phyloP scores from a whole-genome alignment of 1,140 invertebrate species.

The Agraylea sexmaculata region DNA sequence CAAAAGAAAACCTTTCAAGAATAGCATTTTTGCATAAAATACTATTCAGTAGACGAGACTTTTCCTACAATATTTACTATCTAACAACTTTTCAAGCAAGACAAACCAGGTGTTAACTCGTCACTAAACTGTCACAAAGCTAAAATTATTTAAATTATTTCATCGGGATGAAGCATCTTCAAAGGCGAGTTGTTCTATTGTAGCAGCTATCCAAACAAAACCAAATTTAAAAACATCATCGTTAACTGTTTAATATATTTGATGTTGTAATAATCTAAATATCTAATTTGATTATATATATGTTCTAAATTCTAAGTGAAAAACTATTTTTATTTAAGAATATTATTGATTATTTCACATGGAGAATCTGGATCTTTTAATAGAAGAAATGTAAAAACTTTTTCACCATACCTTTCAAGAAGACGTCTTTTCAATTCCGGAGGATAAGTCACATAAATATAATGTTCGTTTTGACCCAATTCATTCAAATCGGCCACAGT shows the following conservation, averaged over 20 bases:
- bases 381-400: constrained; percentile 26
- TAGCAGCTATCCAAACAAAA: constrained; percentile 51
- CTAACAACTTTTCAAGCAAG: no score
- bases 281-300: background rate
- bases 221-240: no score
- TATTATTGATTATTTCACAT: constrained; percentile 9
- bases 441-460: constrained; percentile 76
- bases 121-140: no score
- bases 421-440: constrained; percentile 68
- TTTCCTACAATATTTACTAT: no score
- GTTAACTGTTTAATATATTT: no score
- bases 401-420: constrained; percentile 56
- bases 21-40: no score
- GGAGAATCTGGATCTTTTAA: constrained; percentile 15
- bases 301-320: background rate
- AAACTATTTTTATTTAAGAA: constrained; percentile 1
- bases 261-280: background rate
- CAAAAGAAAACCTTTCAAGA: no score
- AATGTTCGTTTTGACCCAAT: constrained; percentile 51
- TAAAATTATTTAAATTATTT: no score
- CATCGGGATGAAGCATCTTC: constrained; percentile 24
- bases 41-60: no score
- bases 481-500: constrained; percentile 30
- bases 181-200: constrained; percentile 60
- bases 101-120: no score